Evolutionary conservation across 2,797 vertebrate species (phyloP).

Genomic region (Aphelocoma californica): DNA sequence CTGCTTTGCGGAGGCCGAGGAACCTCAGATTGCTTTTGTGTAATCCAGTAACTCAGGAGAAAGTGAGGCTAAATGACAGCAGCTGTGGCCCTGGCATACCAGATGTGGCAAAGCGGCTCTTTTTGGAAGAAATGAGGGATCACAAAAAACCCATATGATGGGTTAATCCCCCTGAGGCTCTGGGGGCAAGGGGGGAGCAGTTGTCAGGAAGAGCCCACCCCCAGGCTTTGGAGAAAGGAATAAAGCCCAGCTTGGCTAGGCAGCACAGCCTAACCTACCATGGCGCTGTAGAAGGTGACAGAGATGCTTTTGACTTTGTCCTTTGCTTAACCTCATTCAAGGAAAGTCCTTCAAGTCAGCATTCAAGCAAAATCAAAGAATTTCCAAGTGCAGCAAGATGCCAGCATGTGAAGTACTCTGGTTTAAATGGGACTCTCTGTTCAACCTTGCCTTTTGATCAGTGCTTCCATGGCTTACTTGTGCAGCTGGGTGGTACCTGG

Average conservation of each 20-base stretch:
- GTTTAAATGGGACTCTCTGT: neutral
- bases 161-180: conserved; percentile 37
- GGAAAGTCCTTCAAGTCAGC: neutral
- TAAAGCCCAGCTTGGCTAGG: conserved; percentile 47
- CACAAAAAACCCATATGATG: conserved; percentile 15
- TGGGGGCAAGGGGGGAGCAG: neutral
- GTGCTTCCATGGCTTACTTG: neutral
- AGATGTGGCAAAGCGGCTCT: conserved; percentile 24
- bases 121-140: conserved; percentile 3
- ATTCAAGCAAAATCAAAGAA: neutral
- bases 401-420: neutral
- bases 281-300: rapidly evolving
- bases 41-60: neutral
- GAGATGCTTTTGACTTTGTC: neutral
- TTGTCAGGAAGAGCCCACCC: conserved; percentile 1
- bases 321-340: neutral
- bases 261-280: neutral
- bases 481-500: neutral
- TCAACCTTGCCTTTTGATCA: neutral
- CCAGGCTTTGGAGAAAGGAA: conserved; percentile 29
- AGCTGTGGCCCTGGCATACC: conserved; percentile 50
- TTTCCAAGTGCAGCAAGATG: neutral
- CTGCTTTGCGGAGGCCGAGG: neutral
- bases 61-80: conserved; percentile 2
- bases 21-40: conserved; percentile 19